Base-by-base conservation (phyloP, 2,797 vertebrate genomes). In the Cyprinodon diabolis region DNA sequence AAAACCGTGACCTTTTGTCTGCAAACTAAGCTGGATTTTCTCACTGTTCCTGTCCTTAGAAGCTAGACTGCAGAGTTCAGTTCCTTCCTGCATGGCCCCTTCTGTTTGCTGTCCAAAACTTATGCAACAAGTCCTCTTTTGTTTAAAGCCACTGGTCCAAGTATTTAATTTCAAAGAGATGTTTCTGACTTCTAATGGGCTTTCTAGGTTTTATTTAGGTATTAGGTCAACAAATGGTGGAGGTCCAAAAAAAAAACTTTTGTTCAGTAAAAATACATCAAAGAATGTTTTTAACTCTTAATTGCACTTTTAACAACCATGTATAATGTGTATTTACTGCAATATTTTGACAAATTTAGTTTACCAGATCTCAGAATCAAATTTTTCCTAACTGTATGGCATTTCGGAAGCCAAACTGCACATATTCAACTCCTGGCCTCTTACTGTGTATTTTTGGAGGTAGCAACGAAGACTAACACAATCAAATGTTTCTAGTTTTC, bases 121-220 rank as follows among this genome's bases (percentile, higher is more conserved):
- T 90, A 51, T 12, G 7, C 77, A 89, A 92, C 83, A 85, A 77
- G 74, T 81, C 71, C 78, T 66, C 65, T 81, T 90, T 91, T 86
- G 82, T 90, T 66, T 37, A 21, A 81, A 37, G 6, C 68, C 75
- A 66, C 23, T 69, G 69, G 72, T 79, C 71, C 67, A 71, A 73
- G 75, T 66, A 3, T 76, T 81, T 80, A 76, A 45, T 79, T 76
- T 66, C 74, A 75, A 62, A 69, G 37, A 56, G 76, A 77, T 47
- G 40, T 74, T 70, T 76, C 56, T 76, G 82, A 87, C 62, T 85
- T 63, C 55, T 25, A 79, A 84, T 76, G 66, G 66, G 69, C 56
- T 3, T 13, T 1, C 12, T 71, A 7, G 13, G 37, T n/a, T 69
- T 55, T 66, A 77, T 45, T 69, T 51, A 23, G 4, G 4, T 12